These are phyloP conservation scores for Ellobium chinense DNA, from an alignment of 2,888 invertebrate genomes.

Conservation along the genomic window DNA sequence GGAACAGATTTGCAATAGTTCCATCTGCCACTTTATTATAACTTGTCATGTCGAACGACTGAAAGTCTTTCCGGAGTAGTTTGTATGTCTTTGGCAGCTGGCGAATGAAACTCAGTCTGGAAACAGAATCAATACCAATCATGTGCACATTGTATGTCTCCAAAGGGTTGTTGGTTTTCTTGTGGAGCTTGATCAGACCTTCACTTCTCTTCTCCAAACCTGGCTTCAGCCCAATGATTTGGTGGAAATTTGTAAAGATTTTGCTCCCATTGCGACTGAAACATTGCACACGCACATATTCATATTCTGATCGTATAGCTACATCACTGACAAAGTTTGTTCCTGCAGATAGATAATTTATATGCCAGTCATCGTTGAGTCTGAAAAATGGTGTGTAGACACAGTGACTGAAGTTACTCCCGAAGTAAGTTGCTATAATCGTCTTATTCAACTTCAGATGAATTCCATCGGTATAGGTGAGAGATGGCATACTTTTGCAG, in stretches of 20 bases:
- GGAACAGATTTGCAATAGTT: constrained; percentile 93
- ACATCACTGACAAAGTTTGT: no score
- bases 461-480: no score
- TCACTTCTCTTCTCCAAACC: constrained; percentile 49
- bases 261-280: constrained; percentile 57
- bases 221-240: constrained; percentile 62
- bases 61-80: constrained; percentile 83
- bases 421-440: no score
- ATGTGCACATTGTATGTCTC: constrained; percentile 86
- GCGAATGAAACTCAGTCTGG: constrained; percentile 90
- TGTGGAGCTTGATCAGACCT: constrained; percentile 44
- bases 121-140: constrained; percentile 91
- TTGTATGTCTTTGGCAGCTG: constrained; percentile 86
- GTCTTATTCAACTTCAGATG: no score
- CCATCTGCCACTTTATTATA: constrained; percentile 97
- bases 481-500: no score
- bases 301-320: constrained; percentile 51
- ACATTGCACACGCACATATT: constrained; percentile 72
- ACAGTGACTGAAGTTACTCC: no score
- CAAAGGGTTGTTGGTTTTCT: constrained; percentile 46
- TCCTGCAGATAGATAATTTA: no score
- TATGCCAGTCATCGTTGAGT: no score
- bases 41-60: constrained; percentile 89
- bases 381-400: no score
- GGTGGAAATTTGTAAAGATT: constrained; percentile 71